These are phyloP conservation scores for Oncorhynchus tshawytscha DNA, from an alignment of 2,113 vertebrate genomes.

Conservation along the genomic window DNA sequence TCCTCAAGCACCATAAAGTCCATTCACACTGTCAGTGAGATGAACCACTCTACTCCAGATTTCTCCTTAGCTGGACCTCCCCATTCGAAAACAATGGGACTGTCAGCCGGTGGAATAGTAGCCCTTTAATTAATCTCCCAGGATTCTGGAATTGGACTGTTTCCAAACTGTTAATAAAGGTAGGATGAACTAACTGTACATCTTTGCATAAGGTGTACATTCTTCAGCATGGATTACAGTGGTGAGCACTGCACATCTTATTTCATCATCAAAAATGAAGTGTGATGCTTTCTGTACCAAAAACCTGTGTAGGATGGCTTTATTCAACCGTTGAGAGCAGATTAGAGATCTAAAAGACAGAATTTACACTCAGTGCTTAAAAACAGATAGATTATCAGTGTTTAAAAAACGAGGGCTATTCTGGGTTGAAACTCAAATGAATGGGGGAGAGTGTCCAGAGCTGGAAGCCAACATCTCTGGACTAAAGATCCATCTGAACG, in stretches of 20 bases:
- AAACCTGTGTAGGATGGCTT: constrained; percentile 17
- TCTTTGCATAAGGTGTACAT: constrained; percentile 62
- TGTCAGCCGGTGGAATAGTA: too few relatives aligned
- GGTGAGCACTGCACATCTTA: constrained; percentile 64
- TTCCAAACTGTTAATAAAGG: constrained; percentile 17
- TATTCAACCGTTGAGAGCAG: constrained; percentile 37
- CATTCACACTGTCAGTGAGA: neutral
- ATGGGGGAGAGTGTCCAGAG: too few relatives aligned
- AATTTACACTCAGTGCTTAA: constrained; percentile 32
- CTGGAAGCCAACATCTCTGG: too few relatives aligned
- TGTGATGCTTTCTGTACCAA: constrained; percentile 31
- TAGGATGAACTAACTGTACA: constrained; percentile 48
- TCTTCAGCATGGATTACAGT: constrained; percentile 51
- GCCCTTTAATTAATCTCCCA: too few relatives aligned
- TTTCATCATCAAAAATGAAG: constrained; percentile 39
- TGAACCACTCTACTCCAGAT: too few relatives aligned
- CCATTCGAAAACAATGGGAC: too few relatives aligned
- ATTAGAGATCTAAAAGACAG: constrained; percentile 40
- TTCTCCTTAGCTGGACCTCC: too few relatives aligned
- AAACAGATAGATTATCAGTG: constrained; percentile 14
- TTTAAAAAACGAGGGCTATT: too few relatives aligned
- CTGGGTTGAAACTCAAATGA: too few relatives aligned
- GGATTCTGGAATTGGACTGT: too few relatives aligned
- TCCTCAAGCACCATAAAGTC: constrained; percentile 50
- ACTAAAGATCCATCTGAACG: too few relatives aligned